A percentile compares a stretch with the other conserved stretches of the same genome.
Evolutionary conservation across 2,797 vertebrate genomes (phyloP).

Genomic region (Ctenopoma multispine): DNA sequence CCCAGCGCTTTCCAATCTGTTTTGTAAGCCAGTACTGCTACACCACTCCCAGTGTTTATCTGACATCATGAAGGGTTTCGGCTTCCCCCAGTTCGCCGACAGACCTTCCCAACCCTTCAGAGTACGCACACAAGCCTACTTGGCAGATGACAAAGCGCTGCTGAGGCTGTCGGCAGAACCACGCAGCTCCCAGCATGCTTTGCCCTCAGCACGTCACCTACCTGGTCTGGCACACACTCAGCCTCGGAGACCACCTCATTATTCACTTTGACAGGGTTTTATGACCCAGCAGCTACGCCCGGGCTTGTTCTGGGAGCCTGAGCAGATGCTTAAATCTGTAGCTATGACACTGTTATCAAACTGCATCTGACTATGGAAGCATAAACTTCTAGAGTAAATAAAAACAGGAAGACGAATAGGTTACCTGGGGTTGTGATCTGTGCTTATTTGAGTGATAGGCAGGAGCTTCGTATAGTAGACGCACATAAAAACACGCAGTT

Average conservation of each 20-base stretch:
- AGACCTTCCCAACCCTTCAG: conserved; percentile 54
- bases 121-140: conserved; percentile 48
- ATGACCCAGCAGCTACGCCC: conserved; percentile 65
- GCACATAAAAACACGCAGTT: conserved; percentile 44
- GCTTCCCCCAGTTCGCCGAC: conserved; percentile 55
- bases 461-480: conserved; percentile 83
- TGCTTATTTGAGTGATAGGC: conserved; percentile 9
- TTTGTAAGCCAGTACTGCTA: conserved; percentile 50
- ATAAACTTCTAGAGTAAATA: conserved; percentile 34
- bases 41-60: conserved; percentile 69
- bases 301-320: conserved; percentile 53
- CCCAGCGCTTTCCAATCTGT: conserved; percentile 77
- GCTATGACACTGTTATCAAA: conserved; percentile 52
- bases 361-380: conserved; percentile 24
- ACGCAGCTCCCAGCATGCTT: conserved; percentile 74
- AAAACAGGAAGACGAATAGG: conserved; percentile 10
- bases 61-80: conserved; percentile 65
- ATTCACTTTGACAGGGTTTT: conserved; percentile 80
- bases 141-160: conserved; percentile 71
- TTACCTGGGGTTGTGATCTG: conserved; percentile 12
- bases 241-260: conserved; percentile 72
- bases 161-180: conserved; percentile 63
- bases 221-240: conserved; percentile 65
- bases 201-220: conserved; percentile 77
- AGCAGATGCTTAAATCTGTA: conserved; percentile 72